Conservation (phyloP, 2,113 vertebrate genomes). For the Bagarius yarrelli region DNA sequence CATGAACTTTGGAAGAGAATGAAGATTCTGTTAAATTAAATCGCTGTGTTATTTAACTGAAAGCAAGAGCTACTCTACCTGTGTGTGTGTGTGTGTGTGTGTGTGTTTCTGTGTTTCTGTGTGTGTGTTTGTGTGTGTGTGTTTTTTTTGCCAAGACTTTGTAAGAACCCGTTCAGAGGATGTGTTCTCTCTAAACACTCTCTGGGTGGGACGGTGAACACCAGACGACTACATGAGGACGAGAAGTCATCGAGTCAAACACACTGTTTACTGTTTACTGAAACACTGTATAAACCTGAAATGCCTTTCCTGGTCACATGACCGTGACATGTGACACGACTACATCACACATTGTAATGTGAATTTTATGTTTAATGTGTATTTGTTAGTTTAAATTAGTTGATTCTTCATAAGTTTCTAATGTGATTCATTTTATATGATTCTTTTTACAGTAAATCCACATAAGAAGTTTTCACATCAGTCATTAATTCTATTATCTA, state of each 20-base stretch:
- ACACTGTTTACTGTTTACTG: slow-evolving; percentile 33
- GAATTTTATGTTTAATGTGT: neutral
- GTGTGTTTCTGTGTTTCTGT: slow-evolving; percentile 21
- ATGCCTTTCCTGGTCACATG: neutral
- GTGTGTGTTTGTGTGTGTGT: slow-evolving; percentile 7
- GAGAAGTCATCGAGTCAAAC: neutral
- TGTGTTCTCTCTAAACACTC: slow-evolving; percentile 51
- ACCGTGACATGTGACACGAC: neutral
- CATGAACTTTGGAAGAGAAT: too few relatives aligned
- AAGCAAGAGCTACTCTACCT: too few relatives aligned
- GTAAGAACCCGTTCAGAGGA: slow-evolving; percentile 48
- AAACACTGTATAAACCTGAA: slow-evolving; percentile 19
- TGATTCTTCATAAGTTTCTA: neutral
- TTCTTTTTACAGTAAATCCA: neutral
- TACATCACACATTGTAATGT: neutral
- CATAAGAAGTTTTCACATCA: too few relatives aligned
- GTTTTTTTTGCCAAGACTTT: slow-evolving; percentile 29
- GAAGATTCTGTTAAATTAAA: too few relatives aligned
- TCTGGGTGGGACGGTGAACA: slow-evolving; percentile 37
- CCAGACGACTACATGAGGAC: slow-evolving; percentile 2
- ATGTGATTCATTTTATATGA: neutral
- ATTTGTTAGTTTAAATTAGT: neutral
- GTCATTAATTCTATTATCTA: too few relatives aligned
- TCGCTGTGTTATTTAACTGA: too few relatives aligned
- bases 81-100: slow-evolving; percentile 28